Conservation (phyloP, 2,797 vertebrate genomes). For the Phoeniculus purpureus region DNA sequence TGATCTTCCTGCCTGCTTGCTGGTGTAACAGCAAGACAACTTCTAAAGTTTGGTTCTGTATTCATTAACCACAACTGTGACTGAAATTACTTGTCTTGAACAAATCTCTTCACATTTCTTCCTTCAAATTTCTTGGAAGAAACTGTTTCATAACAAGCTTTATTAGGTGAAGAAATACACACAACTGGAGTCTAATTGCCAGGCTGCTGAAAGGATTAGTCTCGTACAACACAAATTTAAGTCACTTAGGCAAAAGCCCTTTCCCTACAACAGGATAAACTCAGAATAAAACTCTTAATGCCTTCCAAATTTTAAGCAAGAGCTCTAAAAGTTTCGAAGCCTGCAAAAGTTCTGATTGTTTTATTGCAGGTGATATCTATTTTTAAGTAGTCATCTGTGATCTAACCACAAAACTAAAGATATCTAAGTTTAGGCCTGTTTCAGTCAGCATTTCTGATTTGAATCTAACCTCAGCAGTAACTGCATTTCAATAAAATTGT, state of each 20-base stretch:
- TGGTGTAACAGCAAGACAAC: neutral
- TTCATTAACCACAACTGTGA: neutral
- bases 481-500: neutral
- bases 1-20: neutral
- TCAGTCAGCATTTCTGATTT: neutral
- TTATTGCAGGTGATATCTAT: neutral
- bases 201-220: neutral
- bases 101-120: neutral
- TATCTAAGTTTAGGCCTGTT: neutral
- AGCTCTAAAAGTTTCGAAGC: neutral
- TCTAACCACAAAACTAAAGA: neutral
- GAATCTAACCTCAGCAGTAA: neutral
- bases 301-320: conserved; percentile 11
- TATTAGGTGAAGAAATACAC: neutral
- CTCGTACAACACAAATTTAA: neutral
- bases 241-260: neutral
- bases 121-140: conserved; percentile 16
- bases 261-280: neutral
- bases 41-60: conserved; percentile 9
- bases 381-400: neutral
- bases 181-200: neutral
- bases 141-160: neutral
- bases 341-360: neutral
- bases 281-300: neutral
- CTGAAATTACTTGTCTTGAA: conserved; percentile 32